Evolutionary conservation across 2,113 vertebrate species (phyloP), one percentile per base, ranked within the genome.

Genomic region (Natator depressus): DNA sequence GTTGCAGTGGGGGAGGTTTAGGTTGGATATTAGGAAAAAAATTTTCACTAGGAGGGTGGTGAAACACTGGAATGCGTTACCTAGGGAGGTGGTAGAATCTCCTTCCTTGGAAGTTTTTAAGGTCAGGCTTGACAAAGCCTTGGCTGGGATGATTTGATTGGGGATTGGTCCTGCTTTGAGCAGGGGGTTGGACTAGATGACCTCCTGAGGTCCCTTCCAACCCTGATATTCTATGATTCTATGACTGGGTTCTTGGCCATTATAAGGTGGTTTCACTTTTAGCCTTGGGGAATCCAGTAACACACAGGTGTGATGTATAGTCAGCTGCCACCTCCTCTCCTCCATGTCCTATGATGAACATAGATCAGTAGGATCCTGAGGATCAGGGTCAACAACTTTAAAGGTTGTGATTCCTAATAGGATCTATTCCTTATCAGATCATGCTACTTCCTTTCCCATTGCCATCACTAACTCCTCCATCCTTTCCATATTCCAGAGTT

Each of bases 381-480:
- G 5, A 42, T 7, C 57, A 50, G 6, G 65, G 27, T 35, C 29
- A 11, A 54, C 4, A 10, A 4, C 25, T 88, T 24, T 76, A 46
- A 81, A 81, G 69, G 24, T 10, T 31, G 82, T 72, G 54, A 1
- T 78, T 87, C 50, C 72, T 46, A 46, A 24, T 76, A 76, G 46
- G 49, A 84, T 3, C n/a, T 80, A 3, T 35, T 94, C 25, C 65
- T 14, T 54, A 17, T 10, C 38, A 42, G 8, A 25, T 76, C 5
- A 50, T 53, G 25, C 82, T 82, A 8, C 31, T 89, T 69, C 80
- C 24, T 76, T 92, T 91, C 19, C 25, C 51, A 0, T 14, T 53
- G 3, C 11, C 3, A 1, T 38, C 84, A 31, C 5, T 65, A 75
- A 0, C 62, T 65, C 92, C 4, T 1, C 69, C n/a, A 54, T 42